These are phyloP conservation scores for Mesoclemmys tuberculata DNA, from an alignment of 2,113 vertebrate species.

Conservation along the genomic window DNA sequence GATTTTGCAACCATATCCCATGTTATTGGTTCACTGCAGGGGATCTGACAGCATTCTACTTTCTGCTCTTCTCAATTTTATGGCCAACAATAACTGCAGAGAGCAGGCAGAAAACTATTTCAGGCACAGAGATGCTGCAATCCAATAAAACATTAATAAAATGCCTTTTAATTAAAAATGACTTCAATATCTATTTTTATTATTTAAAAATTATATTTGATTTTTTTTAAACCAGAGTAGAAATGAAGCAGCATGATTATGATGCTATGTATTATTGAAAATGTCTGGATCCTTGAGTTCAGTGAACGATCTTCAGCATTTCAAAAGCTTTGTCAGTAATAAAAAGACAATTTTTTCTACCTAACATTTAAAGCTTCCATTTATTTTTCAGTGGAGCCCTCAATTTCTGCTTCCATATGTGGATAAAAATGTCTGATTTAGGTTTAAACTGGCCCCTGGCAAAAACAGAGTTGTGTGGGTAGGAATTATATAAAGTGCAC, in stretches of 20 bases:
- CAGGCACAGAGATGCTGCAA: not conserved
- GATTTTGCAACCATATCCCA: slow-evolving; percentile 32
- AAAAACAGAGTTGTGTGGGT: not conserved
- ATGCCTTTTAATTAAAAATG: not conserved
- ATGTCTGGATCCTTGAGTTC: not conserved
- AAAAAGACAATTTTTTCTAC: not conserved
- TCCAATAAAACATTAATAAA: slow-evolving; percentile 9
- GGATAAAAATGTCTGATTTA: not conserved
- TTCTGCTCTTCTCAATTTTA: slow-evolving; percentile 35
- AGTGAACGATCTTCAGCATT: not conserved
- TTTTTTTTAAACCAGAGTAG: not conserved
- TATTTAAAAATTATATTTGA: not conserved
- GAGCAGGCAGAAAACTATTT: not conserved
- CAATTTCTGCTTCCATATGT: not conserved
- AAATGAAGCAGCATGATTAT: not conserved
- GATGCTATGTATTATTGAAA: not conserved
- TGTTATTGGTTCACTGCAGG: slow-evolving; percentile 21
- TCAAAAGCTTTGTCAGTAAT: not conserved
- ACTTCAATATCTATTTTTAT: not conserved
- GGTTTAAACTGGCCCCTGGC: not conserved
- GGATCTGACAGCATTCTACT: not conserved
- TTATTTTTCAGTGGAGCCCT: slow-evolving; percentile 3
- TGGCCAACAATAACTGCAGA: slow-evolving; percentile 14
- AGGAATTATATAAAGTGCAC: not conserved
- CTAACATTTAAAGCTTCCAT: not conserved